Conservation (phyloP, 92 coral and sea anemone genomes). For the Porites rus region DNA sequence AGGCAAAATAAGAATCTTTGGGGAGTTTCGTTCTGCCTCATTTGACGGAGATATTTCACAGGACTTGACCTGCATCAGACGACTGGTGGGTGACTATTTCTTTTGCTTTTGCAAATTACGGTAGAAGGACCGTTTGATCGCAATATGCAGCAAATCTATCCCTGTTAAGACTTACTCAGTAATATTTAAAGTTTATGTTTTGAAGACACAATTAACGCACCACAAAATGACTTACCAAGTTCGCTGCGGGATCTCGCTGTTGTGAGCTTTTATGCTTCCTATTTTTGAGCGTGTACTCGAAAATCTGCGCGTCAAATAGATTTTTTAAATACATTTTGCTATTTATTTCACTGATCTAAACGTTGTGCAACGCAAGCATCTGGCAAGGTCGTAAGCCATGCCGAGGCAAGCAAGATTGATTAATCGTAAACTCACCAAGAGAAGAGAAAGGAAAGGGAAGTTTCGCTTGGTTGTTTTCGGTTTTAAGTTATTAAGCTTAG, state of each 20-base stretch:
- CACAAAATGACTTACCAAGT: background rate
- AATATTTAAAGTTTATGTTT: no score
- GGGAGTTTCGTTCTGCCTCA: background rate
- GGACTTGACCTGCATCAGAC: background rate
- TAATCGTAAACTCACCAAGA: no score
- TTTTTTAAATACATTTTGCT: background rate
- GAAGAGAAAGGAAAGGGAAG: no score
- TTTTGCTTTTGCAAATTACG: background rate
- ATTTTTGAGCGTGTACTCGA: background rate
- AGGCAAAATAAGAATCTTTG: background rate
- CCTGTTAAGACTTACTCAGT: background rate
- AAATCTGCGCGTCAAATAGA: background rate
- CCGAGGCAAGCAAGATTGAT: background rate
- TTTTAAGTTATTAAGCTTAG: background rate
- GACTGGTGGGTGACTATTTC: conserved; percentile 1
- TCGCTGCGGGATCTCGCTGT: background rate
- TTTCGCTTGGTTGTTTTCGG: background rate
- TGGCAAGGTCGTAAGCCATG: background rate
- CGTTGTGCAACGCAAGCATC: background rate
- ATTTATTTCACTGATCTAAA: background rate
- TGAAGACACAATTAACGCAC: no score
- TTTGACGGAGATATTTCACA: conserved; percentile 9
- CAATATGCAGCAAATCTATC: background rate
- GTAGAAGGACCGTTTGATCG: background rate
- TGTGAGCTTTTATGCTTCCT: background rate